A percentile compares a stretch with the other conserved stretches of the same genome.
These are phyloP conservation scores for Chaetodon auriga DNA, from an alignment of 2,113 vertebrate species.

Conservation along the genomic window DNA sequence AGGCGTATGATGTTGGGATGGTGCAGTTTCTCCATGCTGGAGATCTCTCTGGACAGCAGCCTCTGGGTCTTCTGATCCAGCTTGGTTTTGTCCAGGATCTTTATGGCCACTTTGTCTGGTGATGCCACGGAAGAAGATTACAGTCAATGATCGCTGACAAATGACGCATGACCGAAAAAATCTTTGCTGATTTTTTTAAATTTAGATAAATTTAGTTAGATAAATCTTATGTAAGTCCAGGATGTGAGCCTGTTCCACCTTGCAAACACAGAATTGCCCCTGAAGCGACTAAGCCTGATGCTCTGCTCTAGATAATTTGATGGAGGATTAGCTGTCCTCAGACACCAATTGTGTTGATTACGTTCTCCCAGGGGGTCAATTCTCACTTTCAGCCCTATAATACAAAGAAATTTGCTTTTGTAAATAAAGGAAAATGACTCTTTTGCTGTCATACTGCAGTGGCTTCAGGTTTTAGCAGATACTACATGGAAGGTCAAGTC, in stretches of 20 bases:
- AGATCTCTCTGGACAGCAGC: constrained; percentile 95
- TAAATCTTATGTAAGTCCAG: not conserved
- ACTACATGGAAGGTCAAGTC: not conserved
- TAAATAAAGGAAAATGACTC: not conserved
- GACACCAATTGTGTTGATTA: constrained; percentile 57
- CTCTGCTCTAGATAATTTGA: constrained; percentile 45
- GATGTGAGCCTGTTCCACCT: not conserved
- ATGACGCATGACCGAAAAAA: not conserved
- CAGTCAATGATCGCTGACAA: not conserved
- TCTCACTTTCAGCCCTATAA: constrained; percentile 13
- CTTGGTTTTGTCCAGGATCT: constrained; percentile 98
- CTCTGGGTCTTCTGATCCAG: constrained; percentile 95
- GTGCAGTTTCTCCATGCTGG: constrained; percentile 97
- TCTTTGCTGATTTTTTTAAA: not conserved
- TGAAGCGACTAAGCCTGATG: constrained; percentile 9
- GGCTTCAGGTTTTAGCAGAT: constrained; percentile 4
- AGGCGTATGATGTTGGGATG: constrained; percentile 97
- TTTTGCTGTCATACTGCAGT: not conserved
- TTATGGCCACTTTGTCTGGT: constrained; percentile 98
- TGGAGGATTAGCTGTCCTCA: constrained; percentile 41
- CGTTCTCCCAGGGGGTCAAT: constrained; percentile 19
- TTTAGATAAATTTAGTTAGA: constrained; percentile 1
- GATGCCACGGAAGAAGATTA: constrained; percentile 6
- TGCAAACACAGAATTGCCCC: not conserved
- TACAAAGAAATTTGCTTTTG: not conserved